These are phyloP conservation scores for Camptogramma bilineatum DNA, from an alignment of 2,888 invertebrate species.

Conservation along the genomic window DNA sequence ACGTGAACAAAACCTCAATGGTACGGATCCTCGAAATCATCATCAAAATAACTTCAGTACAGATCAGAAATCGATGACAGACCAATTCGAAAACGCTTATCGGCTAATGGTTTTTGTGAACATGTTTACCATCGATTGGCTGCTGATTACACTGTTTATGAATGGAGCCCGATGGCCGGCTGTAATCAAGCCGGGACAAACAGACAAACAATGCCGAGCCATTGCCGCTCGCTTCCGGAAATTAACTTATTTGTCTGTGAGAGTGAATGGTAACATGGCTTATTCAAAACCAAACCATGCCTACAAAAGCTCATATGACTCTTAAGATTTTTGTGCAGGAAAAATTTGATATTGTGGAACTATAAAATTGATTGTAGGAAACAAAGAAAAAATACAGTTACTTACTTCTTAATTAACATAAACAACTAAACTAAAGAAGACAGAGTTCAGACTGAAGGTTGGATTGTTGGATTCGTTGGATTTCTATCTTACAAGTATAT, in stretches of 20 bases:
- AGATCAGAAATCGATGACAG: slow-evolving; percentile 46
- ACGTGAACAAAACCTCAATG: not conserved
- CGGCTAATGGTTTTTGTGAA: slow-evolving; percentile 54
- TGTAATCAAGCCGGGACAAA: slow-evolving; percentile 44
- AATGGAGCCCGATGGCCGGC: slow-evolving; percentile 40
- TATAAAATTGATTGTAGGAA: too few species aligned
- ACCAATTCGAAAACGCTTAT: slow-evolving; percentile 48
- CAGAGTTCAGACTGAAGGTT: too few species aligned
- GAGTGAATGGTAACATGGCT: slow-evolving; percentile 35
- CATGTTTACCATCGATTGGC: slow-evolving; percentile 54
- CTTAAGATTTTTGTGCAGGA: too few species aligned
- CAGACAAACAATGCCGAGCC: slow-evolving; percentile 43
- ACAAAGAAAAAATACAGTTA: too few species aligned
- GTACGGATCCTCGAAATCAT: slow-evolving; percentile 11
- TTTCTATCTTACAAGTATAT: too few species aligned
- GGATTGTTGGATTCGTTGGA: too few species aligned
- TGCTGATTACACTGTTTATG: slow-evolving; percentile 49
- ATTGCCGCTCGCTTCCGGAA: slow-evolving; percentile 44
- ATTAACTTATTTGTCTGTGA: slow-evolving; percentile 47
- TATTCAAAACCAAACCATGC: slow-evolving; percentile 27
- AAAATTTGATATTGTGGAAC: too few species aligned
- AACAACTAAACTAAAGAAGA: too few species aligned
- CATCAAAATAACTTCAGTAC: slow-evolving; percentile 14
- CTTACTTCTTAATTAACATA: too few species aligned
- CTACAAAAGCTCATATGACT: not conserved